Base-by-base conservation (phyloP, 2,113 vertebrate species). In the Apteryx mantelli region DNA sequence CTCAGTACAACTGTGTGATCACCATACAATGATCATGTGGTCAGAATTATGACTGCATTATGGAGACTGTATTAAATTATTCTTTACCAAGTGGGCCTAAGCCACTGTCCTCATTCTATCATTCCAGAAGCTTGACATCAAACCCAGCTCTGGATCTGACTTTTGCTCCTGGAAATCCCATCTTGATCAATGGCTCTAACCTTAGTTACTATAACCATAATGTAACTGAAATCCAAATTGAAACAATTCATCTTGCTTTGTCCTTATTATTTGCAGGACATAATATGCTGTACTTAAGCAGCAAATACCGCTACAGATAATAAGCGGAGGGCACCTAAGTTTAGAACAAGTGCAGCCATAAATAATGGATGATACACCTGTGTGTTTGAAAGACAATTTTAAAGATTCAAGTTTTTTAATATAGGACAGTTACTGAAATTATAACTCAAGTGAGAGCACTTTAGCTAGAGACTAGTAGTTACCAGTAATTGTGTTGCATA, bases 401-500 rank as follows among this genome's bases (percentile, higher is more conserved):
- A 58, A 87, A 77, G 13, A 44, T 20, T 66, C 42, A 79, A 18
- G 6, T 69, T 88, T 86, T 70, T 78, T 95, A 68, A 58, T 80
- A 66, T 18, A 53, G 40, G 19, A 74, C 48, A 81, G 69, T 70
- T 73, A 21, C 53, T 89, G 91, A 88, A 89, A 66, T 82, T 73
- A 63, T 42, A 85, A 48, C 56, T 68, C 5, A 61, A 95, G 61
- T 56, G 63, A 87, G 66, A 48, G 38, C 36, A 30, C 53, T 85
- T 85, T 52, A 71, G 80, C 46, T 88, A 64, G 75, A 53, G 55
- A 64, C 82, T 70, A 48, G 53, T 89, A 69, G 42, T 38, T 91
- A 77, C 11, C 64, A 68, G 68, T 91, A 95, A 88, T 93, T 96
- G 89, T 97, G 86, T 82, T 89, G 92, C 70, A 82, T 88, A 56